Percentiles rank a stretch among this genome's conserved stretches.
These are phyloP conservation scores for Daphoenositta chrysoptera DNA, from an alignment of 2,113 vertebrate species.

Conservation along the genomic window DNA sequence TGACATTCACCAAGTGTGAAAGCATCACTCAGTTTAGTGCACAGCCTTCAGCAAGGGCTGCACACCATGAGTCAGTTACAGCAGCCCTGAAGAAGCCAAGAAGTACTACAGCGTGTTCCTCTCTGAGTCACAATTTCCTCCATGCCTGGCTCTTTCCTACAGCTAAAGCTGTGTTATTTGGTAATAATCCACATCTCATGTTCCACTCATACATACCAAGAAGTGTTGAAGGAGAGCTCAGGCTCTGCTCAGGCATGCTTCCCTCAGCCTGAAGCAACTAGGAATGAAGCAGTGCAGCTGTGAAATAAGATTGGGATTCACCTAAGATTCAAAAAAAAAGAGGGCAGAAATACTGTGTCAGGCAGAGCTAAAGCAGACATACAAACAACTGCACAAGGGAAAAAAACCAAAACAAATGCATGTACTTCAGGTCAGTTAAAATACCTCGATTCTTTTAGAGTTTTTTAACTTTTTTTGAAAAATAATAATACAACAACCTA, in stretches of 20 bases:
- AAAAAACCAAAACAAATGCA: background rate
- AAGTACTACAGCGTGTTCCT: background rate
- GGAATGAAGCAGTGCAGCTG: background rate
- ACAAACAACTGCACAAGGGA: background rate
- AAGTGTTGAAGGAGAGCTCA: background rate
- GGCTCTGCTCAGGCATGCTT: background rate
- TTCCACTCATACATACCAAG: background rate
- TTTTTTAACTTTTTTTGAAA: background rate
- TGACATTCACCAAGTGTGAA: background rate
- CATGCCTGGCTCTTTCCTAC: background rate
- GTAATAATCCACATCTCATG: background rate
- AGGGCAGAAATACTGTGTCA: background rate
- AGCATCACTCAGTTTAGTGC: background rate
- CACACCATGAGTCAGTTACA: background rate
- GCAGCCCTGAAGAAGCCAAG: background rate
- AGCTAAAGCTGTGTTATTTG: background rate
- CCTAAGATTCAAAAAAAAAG: background rate
- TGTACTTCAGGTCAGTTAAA: background rate
- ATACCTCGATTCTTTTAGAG: background rate
- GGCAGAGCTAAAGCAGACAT: background rate
- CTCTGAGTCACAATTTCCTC: conserved; percentile 29
- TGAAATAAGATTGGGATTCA: background rate
- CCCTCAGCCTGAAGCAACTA: background rate
- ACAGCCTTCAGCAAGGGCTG: background rate
- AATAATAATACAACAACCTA: background rate